A percentile compares a stretch with the other conserved stretches of the same genome.
These are phyloP conservation scores for Lordiphosa fenestrarum DNA, from an alignment of 2,888 invertebrate species.

Conservation along the genomic window DNA sequence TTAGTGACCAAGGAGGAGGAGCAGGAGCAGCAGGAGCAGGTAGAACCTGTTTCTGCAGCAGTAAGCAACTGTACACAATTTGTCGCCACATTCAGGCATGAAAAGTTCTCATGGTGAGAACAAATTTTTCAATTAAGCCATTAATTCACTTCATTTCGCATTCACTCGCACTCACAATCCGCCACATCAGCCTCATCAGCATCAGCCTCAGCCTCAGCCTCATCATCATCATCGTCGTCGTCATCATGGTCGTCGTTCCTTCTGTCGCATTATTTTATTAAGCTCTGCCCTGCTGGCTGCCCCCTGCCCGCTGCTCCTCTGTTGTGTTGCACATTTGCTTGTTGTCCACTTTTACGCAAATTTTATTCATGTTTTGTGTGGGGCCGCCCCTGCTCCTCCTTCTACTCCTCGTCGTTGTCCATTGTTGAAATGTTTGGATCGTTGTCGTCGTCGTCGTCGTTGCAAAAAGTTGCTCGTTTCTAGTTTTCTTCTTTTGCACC, in stretches of 20 bases:
- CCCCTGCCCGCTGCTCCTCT: slow-evolving; percentile 14
- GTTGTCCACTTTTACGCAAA: slow-evolving; percentile 69
- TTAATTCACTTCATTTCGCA: slow-evolving; percentile 70
- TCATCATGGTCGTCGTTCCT: slow-evolving; percentile 57
- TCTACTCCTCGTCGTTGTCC: neutral
- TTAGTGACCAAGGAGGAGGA: slow-evolving; percentile 56
- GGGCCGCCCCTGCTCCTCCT: slow-evolving; percentile 34
- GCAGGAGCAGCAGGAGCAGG: neutral
- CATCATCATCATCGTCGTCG: slow-evolving; percentile 35
- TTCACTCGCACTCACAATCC: slow-evolving; percentile 30
- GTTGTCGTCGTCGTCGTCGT: slow-evolving; percentile 2
- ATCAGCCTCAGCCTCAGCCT: slow-evolving; percentile 9
- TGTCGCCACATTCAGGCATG: slow-evolving; percentile 17
- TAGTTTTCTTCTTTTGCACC: slow-evolving; percentile 5
- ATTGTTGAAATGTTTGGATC: slow-evolving; percentile 5
- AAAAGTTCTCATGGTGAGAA: slow-evolving; percentile 68
- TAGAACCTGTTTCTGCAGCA: slow-evolving; percentile 2
- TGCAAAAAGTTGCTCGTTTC: slow-evolving; percentile 11
- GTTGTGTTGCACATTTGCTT: slow-evolving; percentile 44
- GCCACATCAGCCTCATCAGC: slow-evolving; percentile 29
- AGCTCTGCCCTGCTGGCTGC: slow-evolving; percentile 50
- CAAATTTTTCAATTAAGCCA: slow-evolving; percentile 80
- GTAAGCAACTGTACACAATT: slow-evolving; percentile 10
- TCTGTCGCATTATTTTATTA: slow-evolving; percentile 79
- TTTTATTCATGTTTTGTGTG: slow-evolving; percentile 63